Base-by-base conservation (phyloP, 2,113 vertebrate species). In the Perca flavescens region DNA sequence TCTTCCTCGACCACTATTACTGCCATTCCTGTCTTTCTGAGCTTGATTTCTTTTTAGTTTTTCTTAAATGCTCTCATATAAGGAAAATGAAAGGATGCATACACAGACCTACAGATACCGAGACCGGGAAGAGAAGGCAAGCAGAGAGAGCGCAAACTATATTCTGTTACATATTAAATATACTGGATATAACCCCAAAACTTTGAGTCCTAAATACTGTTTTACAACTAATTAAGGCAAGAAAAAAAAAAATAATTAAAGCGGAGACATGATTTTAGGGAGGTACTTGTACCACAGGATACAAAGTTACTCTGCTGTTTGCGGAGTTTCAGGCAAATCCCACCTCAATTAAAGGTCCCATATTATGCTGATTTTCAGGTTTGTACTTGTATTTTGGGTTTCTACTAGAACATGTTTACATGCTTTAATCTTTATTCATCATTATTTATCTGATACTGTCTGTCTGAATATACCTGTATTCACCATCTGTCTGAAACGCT, bases 1-100 rank as follows among this genome's bases (percentile, higher is more conserved):
- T 74, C 63, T 61, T 50, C 58, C 6, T n/a, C 22, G 52, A 49
- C 76, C 77, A 78, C 82, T 69, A 47, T 36, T 46, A 64, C 56
- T 54, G 28, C 46, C 34, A 54, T 28, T 50, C 40, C 21, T 43
- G 56, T 56, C 79, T 77, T 10, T 58, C 43, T 56, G 56, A 6
- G 69, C 68, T 52, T 34, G 19, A 65, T 68, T 53, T 40, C 5
- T 31, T 74, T 70, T 64, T 49, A 43, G 43, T 60, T 81, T 75
- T 40, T 31, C 36, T 50, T 8, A 15, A 64, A 54, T 40, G 56
- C 64, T 58, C 40, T n/a, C 17, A 43, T 28, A n/a, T 21, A 15
- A 28, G 34, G 9, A 62, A 36, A 28, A 47, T 56, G 46, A 53
- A 70, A 28, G 63, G 34, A 36, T 16, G 40, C 60, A 63, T 28